Conservation (phyloP, 1,140 invertebrate genomes). For the Trachymyrmex septentrionalis region DNA sequence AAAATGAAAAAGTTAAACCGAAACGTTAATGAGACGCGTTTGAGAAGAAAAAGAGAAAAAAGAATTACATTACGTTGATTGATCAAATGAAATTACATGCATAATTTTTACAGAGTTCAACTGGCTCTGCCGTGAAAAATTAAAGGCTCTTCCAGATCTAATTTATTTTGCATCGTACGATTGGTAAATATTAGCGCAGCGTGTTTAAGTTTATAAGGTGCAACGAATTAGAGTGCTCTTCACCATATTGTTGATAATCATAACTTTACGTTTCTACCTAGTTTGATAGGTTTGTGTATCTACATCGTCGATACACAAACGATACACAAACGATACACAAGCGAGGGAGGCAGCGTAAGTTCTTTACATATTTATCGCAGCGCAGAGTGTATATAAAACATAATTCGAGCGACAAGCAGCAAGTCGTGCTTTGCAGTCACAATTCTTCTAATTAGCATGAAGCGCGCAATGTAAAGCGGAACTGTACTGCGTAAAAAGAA, state of each 20-base stretch:
- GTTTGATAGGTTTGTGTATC: slow-evolving; percentile 49
- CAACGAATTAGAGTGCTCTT: slow-evolving; percentile 38
- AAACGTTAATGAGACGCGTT: not conserved
- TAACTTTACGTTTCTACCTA: slow-evolving; percentile 46
- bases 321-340: slow-evolving; percentile 45
- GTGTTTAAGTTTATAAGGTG: slow-evolving; percentile 38
- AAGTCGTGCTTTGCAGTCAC: slow-evolving; percentile 33
- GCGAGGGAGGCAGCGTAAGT: slow-evolving; percentile 10
- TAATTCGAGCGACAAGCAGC: slow-evolving; percentile 46
- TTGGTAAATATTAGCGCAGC: slow-evolving; percentile 35
- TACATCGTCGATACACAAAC: slow-evolving; percentile 43
- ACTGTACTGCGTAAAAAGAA: slow-evolving; percentile 45
- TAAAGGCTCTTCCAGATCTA: not conserved
- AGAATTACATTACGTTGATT: not conserved
- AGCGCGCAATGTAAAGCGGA: slow-evolving; percentile 14
- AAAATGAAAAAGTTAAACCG: not conserved
- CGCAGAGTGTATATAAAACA: slow-evolving; percentile 16
- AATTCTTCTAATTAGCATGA: slow-evolving; percentile 55
- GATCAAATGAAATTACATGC: not conserved
- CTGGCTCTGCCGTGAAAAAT: not conserved
- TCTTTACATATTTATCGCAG: slow-evolving; percentile 56
- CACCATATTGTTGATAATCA: slow-evolving; percentile 53
- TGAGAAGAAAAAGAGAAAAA: no score
- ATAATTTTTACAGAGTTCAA: not conserved
- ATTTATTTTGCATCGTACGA: slow-evolving; percentile 44